Conservation (phyloP, 1,140 invertebrate species). For the Heliothis subflexa region DNA sequence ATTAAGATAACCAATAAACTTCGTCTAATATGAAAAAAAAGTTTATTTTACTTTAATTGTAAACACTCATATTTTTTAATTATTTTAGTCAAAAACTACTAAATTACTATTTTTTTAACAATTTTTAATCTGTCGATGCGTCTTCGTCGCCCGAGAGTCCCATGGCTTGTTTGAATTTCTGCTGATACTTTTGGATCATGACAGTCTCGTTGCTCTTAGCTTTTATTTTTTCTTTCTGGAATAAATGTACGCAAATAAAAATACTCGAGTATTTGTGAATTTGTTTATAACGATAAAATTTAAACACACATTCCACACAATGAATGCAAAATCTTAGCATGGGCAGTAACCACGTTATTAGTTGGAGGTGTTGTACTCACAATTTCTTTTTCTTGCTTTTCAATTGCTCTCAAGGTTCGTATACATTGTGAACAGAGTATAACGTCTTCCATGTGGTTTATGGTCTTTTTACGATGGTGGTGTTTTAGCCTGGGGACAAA, state of each 20-base stretch:
- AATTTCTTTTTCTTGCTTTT: constrained; percentile 80
- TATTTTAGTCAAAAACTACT: constrained; percentile 51
- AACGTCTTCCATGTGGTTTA: constrained; percentile 80
- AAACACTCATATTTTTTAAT: constrained; percentile 46
- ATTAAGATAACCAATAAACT: constrained; percentile 50
- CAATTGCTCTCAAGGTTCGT: constrained; percentile 72
- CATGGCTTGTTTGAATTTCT: constrained; percentile 78
- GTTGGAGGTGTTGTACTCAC: constrained; percentile 58
- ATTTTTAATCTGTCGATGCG: constrained; percentile 72
- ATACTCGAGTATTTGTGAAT: constrained; percentile 23
- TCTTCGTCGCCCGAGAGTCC: constrained; percentile 77
- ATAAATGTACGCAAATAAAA: constrained; percentile 41
- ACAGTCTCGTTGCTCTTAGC: constrained; percentile 62
- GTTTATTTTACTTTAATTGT: constrained; percentile 52
- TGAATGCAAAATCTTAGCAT: constrained; percentile 27
- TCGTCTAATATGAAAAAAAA: constrained; percentile 23
- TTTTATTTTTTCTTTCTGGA: constrained; percentile 79
- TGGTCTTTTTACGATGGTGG: constrained; percentile 78
- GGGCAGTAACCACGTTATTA: neutral
- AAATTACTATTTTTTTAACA: constrained; percentile 62
- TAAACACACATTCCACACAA: constrained; percentile 42
- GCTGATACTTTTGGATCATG: constrained; percentile 71
- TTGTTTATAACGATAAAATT: constrained; percentile 18
- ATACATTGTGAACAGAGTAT: constrained; percentile 78
- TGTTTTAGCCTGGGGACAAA: constrained; percentile 71